Base-by-base conservation (phyloP, 2,888 invertebrate species). In the Zeuzera pyrina region DNA sequence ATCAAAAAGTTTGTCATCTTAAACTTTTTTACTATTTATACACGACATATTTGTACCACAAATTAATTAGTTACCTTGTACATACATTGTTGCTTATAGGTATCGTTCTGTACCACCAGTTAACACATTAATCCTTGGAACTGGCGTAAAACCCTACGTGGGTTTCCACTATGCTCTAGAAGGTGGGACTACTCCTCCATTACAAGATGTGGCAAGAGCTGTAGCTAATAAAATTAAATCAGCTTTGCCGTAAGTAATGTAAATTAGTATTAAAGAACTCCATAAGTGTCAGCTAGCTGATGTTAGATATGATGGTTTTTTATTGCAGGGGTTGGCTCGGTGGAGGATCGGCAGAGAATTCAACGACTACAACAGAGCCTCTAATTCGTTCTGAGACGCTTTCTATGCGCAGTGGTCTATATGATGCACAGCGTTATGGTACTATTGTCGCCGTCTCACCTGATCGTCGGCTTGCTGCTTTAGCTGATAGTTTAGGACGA, bases 201-300 rank as follows among this genome's bases (percentile, higher is more conserved):
- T 97, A 8, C 90, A 93, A 30, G 96, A 97, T 63, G 94, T 97
- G n/a, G 96, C 96, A 0, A 90, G 93, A 61, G 95, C 94, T 32
- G 93, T 97, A 30, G 95, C 95, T 1, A 92, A 89, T 57, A 95
- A 94, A 84, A 84, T 96, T 14, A 92, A 94, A 62, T 90, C 89
- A 28, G 90, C 90, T 26, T 73, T 92, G 45, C 91, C 92, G 91
- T 92, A 58, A 88, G 91, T 22, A 8, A n/a, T 22, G 22, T 22
- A 21, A 1, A 22, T n/a, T 22, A 22, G n/a, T 2, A 22, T 2
- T 25, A 11, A 12, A 12, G 2, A 12, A 25, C 11, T n/a, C 3
- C 5, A n/a, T 6, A n/a, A 22, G 22, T 1, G 5, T 5, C 11
- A 22, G 7, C 22, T 2, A n/a, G 22, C 22, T n/a, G 7, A 10